Evolutionary conservation across 2,797 vertebrate species (phyloP).

Genomic region (Jordanella pulchra): DNA sequence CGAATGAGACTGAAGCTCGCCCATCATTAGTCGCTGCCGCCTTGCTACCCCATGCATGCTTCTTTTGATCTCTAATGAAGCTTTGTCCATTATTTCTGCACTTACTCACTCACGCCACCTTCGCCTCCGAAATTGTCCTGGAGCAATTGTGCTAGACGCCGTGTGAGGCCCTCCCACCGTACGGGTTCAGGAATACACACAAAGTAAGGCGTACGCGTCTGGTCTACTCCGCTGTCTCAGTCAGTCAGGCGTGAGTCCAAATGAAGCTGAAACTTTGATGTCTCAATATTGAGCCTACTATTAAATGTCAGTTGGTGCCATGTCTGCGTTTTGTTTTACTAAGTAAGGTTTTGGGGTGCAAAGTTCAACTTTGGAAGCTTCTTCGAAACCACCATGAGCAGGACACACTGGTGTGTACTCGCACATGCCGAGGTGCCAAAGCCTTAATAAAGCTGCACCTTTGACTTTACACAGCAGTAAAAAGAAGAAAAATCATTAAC

Average conservation of each 20-base stretch:
- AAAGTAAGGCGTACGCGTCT: conserved; percentile 45
- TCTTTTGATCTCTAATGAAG: conserved; percentile 81
- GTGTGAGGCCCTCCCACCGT: conserved; percentile 55
- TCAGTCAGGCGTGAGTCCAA: conserved; percentile 58
- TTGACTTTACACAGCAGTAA: conserved; percentile 73
- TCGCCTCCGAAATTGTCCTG: conserved; percentile 61
- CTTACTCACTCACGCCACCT: conserved; percentile 76
- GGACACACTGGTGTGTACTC: conserved; percentile 6
- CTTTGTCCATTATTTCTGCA: conserved; percentile 68
- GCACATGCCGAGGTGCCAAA: conserved; percentile 68
- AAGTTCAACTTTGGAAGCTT: conserved; percentile 72
- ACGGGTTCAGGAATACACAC: conserved; percentile 36
- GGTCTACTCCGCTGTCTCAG: conserved; percentile 68
- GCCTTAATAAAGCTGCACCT: conserved; percentile 74
- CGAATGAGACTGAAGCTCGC: conserved; percentile 69
- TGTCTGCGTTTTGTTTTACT: conserved; percentile 33
- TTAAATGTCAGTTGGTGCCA: conserved; percentile 72
- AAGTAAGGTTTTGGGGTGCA: conserved; percentile 38
- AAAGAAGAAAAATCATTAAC: conserved; percentile 77
- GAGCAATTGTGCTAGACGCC: conserved; percentile 53
- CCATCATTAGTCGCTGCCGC: conserved; percentile 73
- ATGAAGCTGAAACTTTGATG: conserved; percentile 76
- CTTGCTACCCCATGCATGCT: conserved; percentile 24
- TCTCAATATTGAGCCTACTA: conserved; percentile 73
- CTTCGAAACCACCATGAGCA: conserved; percentile 56